Percentiles rank a stretch among this genome's conserved stretches.
Evolutionary conservation across 1,140 invertebrate species (phyloP).

Genomic region (Aphelinus atriplicis): DNA sequence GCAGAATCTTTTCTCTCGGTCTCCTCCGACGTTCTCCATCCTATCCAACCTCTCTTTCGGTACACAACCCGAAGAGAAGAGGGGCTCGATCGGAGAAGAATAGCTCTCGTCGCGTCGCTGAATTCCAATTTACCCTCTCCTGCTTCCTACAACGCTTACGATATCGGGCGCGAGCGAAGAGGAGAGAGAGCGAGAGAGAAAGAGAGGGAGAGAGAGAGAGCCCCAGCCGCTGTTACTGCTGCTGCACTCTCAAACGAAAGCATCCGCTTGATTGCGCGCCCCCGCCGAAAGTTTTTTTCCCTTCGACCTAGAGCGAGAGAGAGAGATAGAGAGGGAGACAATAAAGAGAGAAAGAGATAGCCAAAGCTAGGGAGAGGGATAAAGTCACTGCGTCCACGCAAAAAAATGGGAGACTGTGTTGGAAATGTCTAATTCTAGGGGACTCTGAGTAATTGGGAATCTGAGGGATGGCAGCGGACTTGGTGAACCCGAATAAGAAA

Average conservation of each 20-base stretch:
- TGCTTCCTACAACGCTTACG: conserved; percentile 45
- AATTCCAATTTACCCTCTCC: conserved; percentile 64
- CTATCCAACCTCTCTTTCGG: no score
- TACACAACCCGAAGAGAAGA: neutral
- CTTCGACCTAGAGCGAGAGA: conserved; percentile 25
- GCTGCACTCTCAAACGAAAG: conserved; percentile 54
- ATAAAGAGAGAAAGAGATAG: neutral
- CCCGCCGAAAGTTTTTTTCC: conserved; percentile 40
- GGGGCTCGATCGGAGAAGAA: conserved; percentile 43
- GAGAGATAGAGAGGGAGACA: neutral
- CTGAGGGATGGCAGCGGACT: no score
- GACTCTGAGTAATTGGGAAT: conserved; percentile 36
- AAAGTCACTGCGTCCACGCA: neutral
- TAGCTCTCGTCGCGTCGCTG: conserved; percentile 55
- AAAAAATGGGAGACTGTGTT: conserved; percentile 24
- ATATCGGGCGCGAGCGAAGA: conserved; percentile 26
- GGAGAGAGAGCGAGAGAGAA: conserved; percentile 9
- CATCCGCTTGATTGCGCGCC: conserved; percentile 54
- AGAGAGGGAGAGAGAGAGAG: conserved; percentile 17
- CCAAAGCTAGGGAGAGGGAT: neutral
- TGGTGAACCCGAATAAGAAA: no score
- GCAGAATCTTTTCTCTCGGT: no score
- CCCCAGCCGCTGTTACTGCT: conserved; percentile 19
- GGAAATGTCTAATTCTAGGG: conserved; percentile 40
- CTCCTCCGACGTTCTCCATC: no score